phyloP scores from a whole-genome alignment of 2,888 invertebrate genomes.

The Chorisops tibialis region DNA sequence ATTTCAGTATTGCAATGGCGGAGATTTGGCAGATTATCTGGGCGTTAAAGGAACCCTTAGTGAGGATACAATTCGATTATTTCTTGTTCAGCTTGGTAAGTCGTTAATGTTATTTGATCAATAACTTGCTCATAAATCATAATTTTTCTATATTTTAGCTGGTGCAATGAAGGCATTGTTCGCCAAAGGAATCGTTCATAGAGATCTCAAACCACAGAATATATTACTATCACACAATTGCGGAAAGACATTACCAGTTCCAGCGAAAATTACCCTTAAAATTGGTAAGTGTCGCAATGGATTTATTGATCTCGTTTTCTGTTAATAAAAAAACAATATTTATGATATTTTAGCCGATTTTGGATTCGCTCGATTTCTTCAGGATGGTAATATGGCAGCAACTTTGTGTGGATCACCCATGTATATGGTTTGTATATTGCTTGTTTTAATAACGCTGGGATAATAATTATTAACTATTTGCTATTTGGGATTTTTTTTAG shows the following conservation, averaged over 20 bases:
- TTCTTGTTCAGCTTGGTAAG: slow-evolving; percentile 87
- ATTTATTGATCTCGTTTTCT: too few relatives aligned
- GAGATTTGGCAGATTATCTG: slow-evolving; percentile 97
- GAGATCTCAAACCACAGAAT: slow-evolving; percentile 99
- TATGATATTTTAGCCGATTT: slow-evolving; percentile 76
- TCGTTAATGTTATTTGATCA: slow-evolving; percentile 22
- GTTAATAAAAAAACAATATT: slow-evolving; percentile 4
- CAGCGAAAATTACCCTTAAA: slow-evolving; percentile 86
- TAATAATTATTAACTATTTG: background rate
- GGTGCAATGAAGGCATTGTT: slow-evolving; percentile 97
- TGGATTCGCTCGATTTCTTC: slow-evolving; percentile 96
- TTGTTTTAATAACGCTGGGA: background rate
- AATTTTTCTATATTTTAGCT: slow-evolving; percentile 56
- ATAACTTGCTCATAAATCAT: background rate
- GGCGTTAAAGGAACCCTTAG: slow-evolving; percentile 90
- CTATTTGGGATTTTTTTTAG: slow-evolving; percentile 46
- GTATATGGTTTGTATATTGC: slow-evolving; percentile 75
- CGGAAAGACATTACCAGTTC: slow-evolving; percentile 56
- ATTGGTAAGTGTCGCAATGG: slow-evolving; percentile 67
- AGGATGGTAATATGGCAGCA: slow-evolving; percentile 99
- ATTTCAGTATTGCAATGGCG: slow-evolving; percentile 95
- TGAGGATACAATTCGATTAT: slow-evolving; percentile 94
- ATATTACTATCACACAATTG: slow-evolving; percentile 82
- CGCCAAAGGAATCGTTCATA: slow-evolving; percentile 96
- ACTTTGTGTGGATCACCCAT: slow-evolving; percentile 99